Evolutionary conservation across 1,140 invertebrate species (phyloP).

Genomic region (Cotesia vestalis): DNA sequence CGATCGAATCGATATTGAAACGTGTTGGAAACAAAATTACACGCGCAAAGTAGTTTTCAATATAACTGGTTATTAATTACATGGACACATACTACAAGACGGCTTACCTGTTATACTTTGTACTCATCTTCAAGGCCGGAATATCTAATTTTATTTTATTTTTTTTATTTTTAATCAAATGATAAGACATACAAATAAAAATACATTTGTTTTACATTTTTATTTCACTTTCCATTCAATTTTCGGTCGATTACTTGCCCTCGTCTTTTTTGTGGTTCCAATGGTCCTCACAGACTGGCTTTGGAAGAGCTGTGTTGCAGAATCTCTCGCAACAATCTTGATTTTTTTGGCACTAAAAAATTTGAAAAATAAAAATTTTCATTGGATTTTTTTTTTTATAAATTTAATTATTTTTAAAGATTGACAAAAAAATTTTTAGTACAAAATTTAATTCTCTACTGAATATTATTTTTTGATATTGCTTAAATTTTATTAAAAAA

Average conservation of each 20-base stretch:
- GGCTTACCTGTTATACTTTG: slow-evolving; percentile 21
- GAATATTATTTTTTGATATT: too few species aligned
- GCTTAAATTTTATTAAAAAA: too few species aligned
- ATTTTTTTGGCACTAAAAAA: slow-evolving; percentile 29
- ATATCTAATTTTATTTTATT: background rate
- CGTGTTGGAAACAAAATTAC: background rate
- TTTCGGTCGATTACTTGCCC: too few species aligned
- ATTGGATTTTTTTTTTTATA: too few species aligned
- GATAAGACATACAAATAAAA: too few species aligned
- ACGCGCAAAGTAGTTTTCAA: slow-evolving; percentile 20
- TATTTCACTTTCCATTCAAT: too few species aligned
- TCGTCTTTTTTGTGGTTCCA: background rate
- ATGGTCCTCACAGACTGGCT: slow-evolving; percentile 27
- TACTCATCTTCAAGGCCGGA: background rate
- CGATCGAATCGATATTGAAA: background rate
- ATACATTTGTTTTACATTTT: background rate
- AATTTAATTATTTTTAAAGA: too few species aligned
- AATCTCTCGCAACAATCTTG: background rate
- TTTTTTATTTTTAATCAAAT: background rate
- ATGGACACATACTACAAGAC: slow-evolving; percentile 25
- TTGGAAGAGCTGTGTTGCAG: background rate
- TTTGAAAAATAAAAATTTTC: too few species aligned
- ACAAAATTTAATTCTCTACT: too few species aligned
- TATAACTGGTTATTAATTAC: slow-evolving; percentile 29
- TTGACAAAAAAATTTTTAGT: too few species aligned